Conservation (phyloP, 2,888 invertebrate species). For the Sesamia inferens region DNA sequence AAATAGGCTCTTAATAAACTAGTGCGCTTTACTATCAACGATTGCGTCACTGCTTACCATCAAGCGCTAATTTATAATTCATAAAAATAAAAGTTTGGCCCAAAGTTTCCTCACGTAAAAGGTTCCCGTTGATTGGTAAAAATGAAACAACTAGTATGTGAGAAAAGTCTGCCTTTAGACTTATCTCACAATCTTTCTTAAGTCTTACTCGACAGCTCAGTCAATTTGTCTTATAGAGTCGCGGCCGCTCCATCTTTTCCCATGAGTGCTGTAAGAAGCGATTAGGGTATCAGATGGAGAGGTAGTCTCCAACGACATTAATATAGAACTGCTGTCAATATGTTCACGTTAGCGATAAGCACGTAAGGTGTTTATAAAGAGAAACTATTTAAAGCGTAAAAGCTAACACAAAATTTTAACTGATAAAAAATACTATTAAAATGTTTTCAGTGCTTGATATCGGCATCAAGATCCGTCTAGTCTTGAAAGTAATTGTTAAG, state of each 20-base stretch:
- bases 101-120: not conserved
- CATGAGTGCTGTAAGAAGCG: conserved; percentile 26
- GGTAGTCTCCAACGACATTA: not conserved
- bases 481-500: conserved; percentile 21
- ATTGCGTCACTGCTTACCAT: too few relatives aligned
- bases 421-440: not conserved
- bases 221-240: conserved; percentile 10
- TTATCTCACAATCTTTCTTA: not conserved
- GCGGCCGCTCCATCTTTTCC: not conserved
- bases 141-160: conserved; percentile 10
- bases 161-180: conserved; percentile 3
- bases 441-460: not conserved
- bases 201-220: conserved; percentile 18
- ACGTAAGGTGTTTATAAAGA: not conserved
- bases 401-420: not conserved
- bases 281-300: conserved; percentile 43
- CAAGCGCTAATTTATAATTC: too few relatives aligned
- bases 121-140: conserved; percentile 32
- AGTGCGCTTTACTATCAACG: too few relatives aligned
- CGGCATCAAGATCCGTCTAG: not conserved
- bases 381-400: not conserved
- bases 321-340: conserved; percentile 31
- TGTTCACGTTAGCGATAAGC: not conserved
- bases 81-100: too few relatives aligned
- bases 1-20: too few relatives aligned